Base-by-base conservation (phyloP, 2,797 vertebrate species). In the Mus minutoides region DNA sequence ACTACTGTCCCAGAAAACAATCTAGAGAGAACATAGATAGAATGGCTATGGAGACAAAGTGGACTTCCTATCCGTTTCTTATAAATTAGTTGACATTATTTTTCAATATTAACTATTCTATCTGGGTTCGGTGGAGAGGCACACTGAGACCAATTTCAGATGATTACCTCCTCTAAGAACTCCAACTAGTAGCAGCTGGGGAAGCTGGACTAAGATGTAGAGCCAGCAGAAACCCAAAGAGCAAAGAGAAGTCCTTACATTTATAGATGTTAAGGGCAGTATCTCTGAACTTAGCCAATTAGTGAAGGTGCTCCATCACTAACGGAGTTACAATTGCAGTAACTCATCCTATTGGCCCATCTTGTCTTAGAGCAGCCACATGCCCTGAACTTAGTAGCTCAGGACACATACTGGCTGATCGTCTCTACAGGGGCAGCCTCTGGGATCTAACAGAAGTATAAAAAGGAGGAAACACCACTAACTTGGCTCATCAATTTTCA, bases 31-130 rank as follows among this genome's bases (percentile, higher is more conserved):
- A 85, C 9, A 21, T 34, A 92, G 37, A 21, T 34, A 92, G 37
- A 60, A 37, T 64, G 64, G 49, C 17, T 46, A 26, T 76, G 78
- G 94, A 49, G 60, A 69, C 58, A 85, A 92, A 86, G 92, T 89
- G 64, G 13, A 93, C 46, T 71, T 92, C 16, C 13, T 89, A 56
- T 5, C 52, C 17, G 16, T 78, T 94, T 40, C 67, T 94, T 56
- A 21, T 94, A 52, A 87, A 83, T 88, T 87, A 96, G 37, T 37
- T 73, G 71, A 89, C 11, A 67, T 82, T 46, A 40, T 73, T 40
- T 56, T 87, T 40, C 73, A 71, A 87, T 54, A 73, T 16, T 73
- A 87, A 71, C 1, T 16, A 37, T 71, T 87, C 62, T 69, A 69
- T 86, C 31, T 24, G 24, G 46, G 31, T 52, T 86, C 19, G 52